Conservation (phyloP, 2,888 invertebrate species). For the Xylophagus ater region DNA sequence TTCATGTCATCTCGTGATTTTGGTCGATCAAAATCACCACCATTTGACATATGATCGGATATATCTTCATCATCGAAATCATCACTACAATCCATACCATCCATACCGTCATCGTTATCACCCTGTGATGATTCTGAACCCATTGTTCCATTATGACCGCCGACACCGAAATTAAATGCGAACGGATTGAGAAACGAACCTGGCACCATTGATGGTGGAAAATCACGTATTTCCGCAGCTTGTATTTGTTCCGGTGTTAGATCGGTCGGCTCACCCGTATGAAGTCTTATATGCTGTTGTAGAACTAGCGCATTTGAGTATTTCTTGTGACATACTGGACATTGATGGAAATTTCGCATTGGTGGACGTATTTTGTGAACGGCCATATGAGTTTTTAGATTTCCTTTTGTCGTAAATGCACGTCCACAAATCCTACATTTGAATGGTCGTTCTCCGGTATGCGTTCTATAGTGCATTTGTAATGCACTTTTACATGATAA, state of each 20-base stretch:
- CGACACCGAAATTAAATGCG: constrained; percentile 35
- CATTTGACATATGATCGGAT: constrained; percentile 35
- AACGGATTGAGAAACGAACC: constrained; percentile 39
- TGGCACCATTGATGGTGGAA: constrained; percentile 47
- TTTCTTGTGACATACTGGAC: constrained; percentile 95
- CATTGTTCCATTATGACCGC: constrained; percentile 27
- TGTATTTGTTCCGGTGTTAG: constrained; percentile 76
- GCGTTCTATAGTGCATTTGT: constrained; percentile 83
- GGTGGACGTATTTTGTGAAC: constrained; percentile 95
- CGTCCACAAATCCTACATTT: constrained; percentile 95
- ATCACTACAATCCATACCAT: constrained; percentile 38
- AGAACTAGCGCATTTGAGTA: constrained; percentile 87
- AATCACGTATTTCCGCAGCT: constrained; percentile 74
- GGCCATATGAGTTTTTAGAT: constrained; percentile 99
- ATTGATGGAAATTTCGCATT: constrained; percentile 86
- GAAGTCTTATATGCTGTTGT: constrained; percentile 91
- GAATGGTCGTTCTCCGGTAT: constrained; percentile 59
- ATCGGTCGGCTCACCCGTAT: constrained; percentile 81
- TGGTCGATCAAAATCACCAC: constrained; percentile 31
- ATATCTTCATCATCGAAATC: constrained; percentile 33
- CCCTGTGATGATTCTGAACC: constrained; percentile 39
- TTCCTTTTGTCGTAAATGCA: constrained; percentile 97
- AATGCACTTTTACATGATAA: constrained; percentile 94
- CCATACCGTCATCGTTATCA: constrained; percentile 38
- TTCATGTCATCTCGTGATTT: constrained; percentile 36